Percentiles rank a stretch among this genome's conserved stretches.
phyloP scores from a whole-genome alignment of 2,888 invertebrate species.

The Dynastes hyllus region DNA sequence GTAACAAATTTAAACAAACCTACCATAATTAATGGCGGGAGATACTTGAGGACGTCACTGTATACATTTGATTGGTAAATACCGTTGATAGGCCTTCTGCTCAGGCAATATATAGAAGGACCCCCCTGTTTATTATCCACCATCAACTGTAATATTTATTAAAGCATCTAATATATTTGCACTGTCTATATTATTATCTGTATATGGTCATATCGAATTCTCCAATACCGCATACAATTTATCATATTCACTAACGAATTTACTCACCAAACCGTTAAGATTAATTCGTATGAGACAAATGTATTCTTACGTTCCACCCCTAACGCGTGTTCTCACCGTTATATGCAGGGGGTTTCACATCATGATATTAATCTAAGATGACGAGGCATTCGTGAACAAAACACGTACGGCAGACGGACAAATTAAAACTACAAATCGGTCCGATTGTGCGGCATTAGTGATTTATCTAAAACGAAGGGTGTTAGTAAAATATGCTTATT shows the following conservation, averaged over 20 bases:
- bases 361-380: conserved; percentile 45
- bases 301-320: conserved; percentile 39
- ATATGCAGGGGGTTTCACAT: conserved; percentile 23
- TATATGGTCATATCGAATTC: conserved; percentile 22
- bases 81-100: too few species aligned
- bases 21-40: too few species aligned
- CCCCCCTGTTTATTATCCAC: background rate
- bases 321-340: conserved; percentile 17
- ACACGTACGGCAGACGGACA: conserved; percentile 45
- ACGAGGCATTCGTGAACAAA: conserved; percentile 48
- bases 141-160: background rate
- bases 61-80: too few species aligned
- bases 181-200: background rate
- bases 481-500: conserved; percentile 48
- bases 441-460: conserved; percentile 49
- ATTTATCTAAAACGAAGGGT: conserved; percentile 51
- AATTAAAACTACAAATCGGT: conserved; percentile 52
- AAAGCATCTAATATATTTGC: background rate
- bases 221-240: conserved; percentile 14
- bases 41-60: too few species aligned
- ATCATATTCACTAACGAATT: conserved; percentile 41
- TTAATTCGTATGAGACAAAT: conserved; percentile 48
- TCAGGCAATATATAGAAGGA: background rate
- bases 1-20: too few species aligned
- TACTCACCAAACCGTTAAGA: conserved; percentile 45